Percentiles rank a stretch among this genome's conserved stretches.
Conservation (phyloP, 2,113 vertebrate species). For the Phylloscopus whistleri region DNA sequence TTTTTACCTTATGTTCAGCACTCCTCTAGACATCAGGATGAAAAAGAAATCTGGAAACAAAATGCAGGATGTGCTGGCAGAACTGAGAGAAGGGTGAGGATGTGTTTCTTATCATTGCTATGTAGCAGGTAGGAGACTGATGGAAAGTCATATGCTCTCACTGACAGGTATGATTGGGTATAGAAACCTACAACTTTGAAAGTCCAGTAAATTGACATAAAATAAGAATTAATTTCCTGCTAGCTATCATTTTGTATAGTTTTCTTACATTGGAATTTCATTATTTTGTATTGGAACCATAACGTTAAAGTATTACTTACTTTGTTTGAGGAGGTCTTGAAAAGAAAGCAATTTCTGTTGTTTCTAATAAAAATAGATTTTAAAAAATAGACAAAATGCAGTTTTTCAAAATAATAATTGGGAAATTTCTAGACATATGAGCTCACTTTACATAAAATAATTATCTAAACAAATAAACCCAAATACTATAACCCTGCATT, state of each 20-base stretch:
- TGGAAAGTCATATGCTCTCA: not conserved
- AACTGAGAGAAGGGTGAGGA: not conserved
- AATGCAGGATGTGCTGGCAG: not conserved
- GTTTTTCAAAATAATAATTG: not conserved
- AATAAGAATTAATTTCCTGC: slow-evolving; percentile 1
- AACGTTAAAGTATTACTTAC: not conserved
- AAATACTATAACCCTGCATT: not conserved
- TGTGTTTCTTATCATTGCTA: not conserved
- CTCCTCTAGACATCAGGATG: not conserved
- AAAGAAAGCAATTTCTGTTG: not conserved
- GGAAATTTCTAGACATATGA: not conserved
- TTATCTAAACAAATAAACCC: not conserved
- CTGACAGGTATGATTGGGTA: not conserved
- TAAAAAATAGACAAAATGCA: not conserved
- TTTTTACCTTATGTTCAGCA: not conserved
- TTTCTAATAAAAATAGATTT: not conserved
- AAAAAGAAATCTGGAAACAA: not conserved
- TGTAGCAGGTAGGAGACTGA: not conserved
- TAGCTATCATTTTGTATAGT: not conserved
- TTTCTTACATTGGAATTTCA: not conserved
- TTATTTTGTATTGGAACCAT: slow-evolving; percentile 4
- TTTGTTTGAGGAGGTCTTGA: not conserved
- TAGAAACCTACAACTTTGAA: not conserved
- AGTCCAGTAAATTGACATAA: not conserved
- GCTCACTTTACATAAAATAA: not conserved